Conservation (phyloP, 1,140 invertebrate species). For the Drosophila bifasciata region DNA sequence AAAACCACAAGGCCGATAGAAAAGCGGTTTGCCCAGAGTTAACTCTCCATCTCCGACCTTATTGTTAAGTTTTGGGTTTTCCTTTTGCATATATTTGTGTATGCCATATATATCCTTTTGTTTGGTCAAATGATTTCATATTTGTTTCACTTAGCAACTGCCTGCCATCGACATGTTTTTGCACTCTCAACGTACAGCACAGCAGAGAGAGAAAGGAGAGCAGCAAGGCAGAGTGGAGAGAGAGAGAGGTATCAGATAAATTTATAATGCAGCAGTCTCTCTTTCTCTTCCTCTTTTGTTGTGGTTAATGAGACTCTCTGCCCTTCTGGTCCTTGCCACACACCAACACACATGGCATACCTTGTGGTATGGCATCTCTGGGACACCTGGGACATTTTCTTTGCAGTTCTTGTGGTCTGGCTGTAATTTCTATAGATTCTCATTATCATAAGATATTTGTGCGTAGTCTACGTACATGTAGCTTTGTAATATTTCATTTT, state of each 20-base stretch:
- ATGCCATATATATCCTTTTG: slow-evolving; percentile 1
- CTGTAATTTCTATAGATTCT: slow-evolving; percentile 53
- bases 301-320: slow-evolving; percentile 67
- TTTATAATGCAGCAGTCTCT: slow-evolving; percentile 65
- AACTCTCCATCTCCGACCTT: slow-evolving; percentile 4
- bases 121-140: slow-evolving; percentile 23
- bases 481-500: slow-evolving; percentile 68
- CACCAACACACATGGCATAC: slow-evolving; percentile 20
- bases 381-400: slow-evolving; percentile 57
- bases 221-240: no score
- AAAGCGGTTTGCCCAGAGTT: slow-evolving; percentile 21
- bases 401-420: slow-evolving; percentile 16
- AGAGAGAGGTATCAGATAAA: slow-evolving; percentile 44
- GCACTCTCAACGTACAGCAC: slow-evolving; percentile 44
- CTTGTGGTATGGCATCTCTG: slow-evolving; percentile 32
- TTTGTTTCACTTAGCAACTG: slow-evolving; percentile 36
- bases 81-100: slow-evolving; percentile 1
- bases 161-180: slow-evolving; percentile 45
- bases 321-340: slow-evolving; percentile 18
- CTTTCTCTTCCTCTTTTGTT: slow-evolving; percentile 15
- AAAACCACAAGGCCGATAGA: slow-evolving; percentile 26
- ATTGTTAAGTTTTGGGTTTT: slow-evolving; percentile 17
- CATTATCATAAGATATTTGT: slow-evolving; percentile 60
- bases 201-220: no score
- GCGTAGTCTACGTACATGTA: neutral